phyloP scores from a whole-genome alignment of 2,797 vertebrate genomes.

The Protonibea diacanthus region DNA sequence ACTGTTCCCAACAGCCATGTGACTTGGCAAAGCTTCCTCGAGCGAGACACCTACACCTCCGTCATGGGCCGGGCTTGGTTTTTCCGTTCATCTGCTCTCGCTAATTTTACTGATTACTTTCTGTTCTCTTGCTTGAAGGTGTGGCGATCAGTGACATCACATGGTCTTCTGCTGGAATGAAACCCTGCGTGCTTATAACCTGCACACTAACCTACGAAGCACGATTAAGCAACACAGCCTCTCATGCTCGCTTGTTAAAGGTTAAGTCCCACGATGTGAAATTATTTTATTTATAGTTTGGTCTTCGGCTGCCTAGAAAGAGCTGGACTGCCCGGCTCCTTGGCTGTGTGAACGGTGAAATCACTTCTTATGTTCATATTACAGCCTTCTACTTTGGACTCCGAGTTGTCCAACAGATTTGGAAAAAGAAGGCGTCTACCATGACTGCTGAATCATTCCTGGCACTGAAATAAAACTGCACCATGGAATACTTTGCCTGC shows the following conservation, averaged over 20 bases:
- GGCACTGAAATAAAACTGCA: slow-evolving; percentile 36
- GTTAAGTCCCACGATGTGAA: slow-evolving; percentile 8
- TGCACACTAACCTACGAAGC: neutral
- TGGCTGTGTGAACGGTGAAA: slow-evolving; percentile 28
- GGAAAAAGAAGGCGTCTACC: slow-evolving; percentile 33
- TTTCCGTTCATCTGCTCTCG: neutral
- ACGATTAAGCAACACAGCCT: neutral
- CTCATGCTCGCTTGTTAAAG: neutral
- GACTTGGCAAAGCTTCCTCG: slow-evolving; percentile 27
- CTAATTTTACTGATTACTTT: slow-evolving; percentile 13
- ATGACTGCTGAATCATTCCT: slow-evolving; percentile 51
- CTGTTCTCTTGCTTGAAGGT: neutral
- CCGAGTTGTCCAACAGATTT: slow-evolving; percentile 34
- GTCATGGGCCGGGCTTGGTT: slow-evolving; percentile 19
- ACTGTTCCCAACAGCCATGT: neutral
- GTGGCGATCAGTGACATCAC: slow-evolving; percentile 24
- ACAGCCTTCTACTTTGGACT: slow-evolving; percentile 32
- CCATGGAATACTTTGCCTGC: slow-evolving; percentile 30
- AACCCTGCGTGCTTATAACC: neutral
- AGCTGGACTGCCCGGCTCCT: neutral
- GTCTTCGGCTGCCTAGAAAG: slow-evolving; percentile 22
- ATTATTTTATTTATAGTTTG: slow-evolving; percentile 1
- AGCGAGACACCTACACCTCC: neutral
- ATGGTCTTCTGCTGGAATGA: neutral
- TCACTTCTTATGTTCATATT: slow-evolving; percentile 42